Evolutionary conservation across 2,113 vertebrate genomes (phyloP).

Genomic region (Rutilus rutilus): DNA sequence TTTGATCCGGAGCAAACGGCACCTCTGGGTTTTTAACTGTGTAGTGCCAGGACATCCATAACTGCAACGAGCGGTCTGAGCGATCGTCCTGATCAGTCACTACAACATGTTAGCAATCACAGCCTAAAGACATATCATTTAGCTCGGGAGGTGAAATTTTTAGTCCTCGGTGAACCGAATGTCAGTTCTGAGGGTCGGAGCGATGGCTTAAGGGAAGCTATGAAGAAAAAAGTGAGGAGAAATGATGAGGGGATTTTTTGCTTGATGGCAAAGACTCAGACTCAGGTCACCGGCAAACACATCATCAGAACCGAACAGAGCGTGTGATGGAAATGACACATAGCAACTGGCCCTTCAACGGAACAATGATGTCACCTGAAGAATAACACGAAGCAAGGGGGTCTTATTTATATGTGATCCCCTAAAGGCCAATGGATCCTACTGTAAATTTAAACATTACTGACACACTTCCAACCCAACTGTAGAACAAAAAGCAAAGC

Average conservation of each 20-base stretch:
- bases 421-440: neutral
- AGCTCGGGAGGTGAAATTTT: constrained; percentile 6
- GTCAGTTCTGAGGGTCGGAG: neutral
- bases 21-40: constrained; percentile 28
- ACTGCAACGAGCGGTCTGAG: neutral
- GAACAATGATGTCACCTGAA: constrained; percentile 23
- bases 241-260: constrained; percentile 17
- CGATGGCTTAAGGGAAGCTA: neutral
- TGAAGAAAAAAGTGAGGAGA: constrained; percentile 1
- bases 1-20: constrained; percentile 39
- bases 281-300: neutral
- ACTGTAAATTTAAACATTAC: constrained; percentile 30
- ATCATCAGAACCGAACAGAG: constrained; percentile 10
- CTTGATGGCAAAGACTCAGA: neutral
- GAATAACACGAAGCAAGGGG: constrained; percentile 13
- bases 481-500: constrained; percentile 6
- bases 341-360: neutral
- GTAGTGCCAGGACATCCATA: constrained; percentile 13
- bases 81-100: neutral
- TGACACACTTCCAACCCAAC: neutral
- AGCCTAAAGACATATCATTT: constrained; percentile 17
- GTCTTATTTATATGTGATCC: constrained; percentile 6
- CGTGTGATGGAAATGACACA: constrained; percentile 9
- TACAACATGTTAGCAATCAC: constrained; percentile 32
- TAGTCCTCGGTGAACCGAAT: neutral